Base-by-base conservation (phyloP, 2,797 vertebrate species). In the Poecile montanus region DNA sequence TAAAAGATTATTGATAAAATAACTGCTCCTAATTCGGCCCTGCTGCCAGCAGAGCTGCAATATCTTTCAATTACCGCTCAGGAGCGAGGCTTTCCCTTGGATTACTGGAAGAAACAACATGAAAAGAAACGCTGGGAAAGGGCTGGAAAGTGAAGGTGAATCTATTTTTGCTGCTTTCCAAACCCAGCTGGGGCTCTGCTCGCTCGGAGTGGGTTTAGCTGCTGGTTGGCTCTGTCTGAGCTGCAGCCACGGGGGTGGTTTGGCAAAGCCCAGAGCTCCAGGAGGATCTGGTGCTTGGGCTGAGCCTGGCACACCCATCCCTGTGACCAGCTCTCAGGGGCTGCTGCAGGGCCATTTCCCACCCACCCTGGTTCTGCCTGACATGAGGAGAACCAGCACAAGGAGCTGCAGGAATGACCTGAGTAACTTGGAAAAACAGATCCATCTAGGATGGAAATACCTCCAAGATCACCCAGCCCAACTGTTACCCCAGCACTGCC, bases 1-100 rank as follows among this genome's bases (percentile, higher is more conserved):
- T 92, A 88, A 96, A 88, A 93, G 95, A 95, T 94, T 95, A 91
- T 85, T 93, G 94, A 93, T 91, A 89, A 84, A 94, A 85, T 57
- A 92, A 94, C 62, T 56, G 92, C 84, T 89, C 30, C 74, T 93
- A 86, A 90, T 32, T 23, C 15, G 2, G 79, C 80, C 47, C 62
- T 36, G 42, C 83, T 61, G 89, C 85, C 40, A 34, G 96, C 57
- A 78, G 75, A 77, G 70, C 34, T 8, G 92, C 71, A 38, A 20
- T 62, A 81, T 71, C 77, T 80, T 95, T 96, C 93, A 95, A 95
- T 97, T 96, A 95, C 87, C 7, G 23, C 61, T 76, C 7, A 0
- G 65, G 50, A 96, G 85, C 68, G 4, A 42, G 70, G 66, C 62
- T 78, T 87, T 86, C 48, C 62, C 45, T 13, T 16, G 66, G 94